phyloP scores from a whole-genome alignment of 2,888 invertebrate genomes.

The Leuctra nigra region DNA sequence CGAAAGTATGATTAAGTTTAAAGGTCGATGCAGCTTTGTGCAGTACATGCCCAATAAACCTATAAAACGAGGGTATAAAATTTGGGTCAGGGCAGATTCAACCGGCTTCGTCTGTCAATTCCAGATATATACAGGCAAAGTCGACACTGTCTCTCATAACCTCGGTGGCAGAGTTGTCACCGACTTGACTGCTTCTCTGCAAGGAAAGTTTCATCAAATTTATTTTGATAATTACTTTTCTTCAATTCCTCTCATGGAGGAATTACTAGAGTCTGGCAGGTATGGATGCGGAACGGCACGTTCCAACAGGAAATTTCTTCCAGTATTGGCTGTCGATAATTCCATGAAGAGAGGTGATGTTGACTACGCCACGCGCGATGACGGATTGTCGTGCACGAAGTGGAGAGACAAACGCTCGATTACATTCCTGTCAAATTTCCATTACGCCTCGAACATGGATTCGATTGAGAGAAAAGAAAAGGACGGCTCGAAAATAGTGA shows the following conservation, averaged over 20 bases:
- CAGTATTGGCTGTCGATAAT: no score
- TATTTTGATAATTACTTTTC: neutral
- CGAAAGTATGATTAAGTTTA: neutral
- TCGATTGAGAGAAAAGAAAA: conserved; percentile 28
- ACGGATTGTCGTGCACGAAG: conserved; percentile 22
- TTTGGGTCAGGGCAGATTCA: neutral
- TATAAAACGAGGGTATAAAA: conserved; percentile 1
- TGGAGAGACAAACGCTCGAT: conserved; percentile 34
- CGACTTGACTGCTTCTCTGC: no score
- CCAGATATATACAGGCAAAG: neutral
- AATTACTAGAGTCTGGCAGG: neutral
- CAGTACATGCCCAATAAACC: conserved; percentile 4
- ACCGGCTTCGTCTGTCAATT: neutral
- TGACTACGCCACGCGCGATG: conserved; percentile 25
- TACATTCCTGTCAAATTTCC: conserved; percentile 32
- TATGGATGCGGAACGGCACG: neutral
- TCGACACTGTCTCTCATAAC: neutral
- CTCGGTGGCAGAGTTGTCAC: neutral
- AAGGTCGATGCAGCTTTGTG: neutral
- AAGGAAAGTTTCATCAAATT: no score
- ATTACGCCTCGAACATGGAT: conserved; percentile 29
- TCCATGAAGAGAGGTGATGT: neutral
- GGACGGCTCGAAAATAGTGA: conserved; percentile 29
- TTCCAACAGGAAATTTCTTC: neutral
- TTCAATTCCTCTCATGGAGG: neutral